Evolutionary conservation across 2,888 invertebrate species (phyloP), one percentile per base, ranked within the genome.

Genomic region (Lobophora halterata): DNA sequence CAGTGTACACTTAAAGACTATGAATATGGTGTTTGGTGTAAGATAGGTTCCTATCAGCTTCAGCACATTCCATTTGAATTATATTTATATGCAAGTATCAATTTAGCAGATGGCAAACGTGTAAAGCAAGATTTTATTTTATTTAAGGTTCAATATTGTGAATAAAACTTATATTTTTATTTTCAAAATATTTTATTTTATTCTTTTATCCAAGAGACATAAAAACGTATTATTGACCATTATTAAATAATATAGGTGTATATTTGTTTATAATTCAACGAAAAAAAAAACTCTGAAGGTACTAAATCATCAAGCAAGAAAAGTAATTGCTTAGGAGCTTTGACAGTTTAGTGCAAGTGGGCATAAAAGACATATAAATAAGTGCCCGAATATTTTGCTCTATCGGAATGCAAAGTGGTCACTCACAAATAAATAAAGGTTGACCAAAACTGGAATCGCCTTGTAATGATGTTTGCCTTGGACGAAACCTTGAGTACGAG

Each of bases 11-110:
- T 29, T 30, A 33, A 35, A 37, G 33, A 34, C 37, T 43, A 43
- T 43, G 29, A 33, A 21, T 43, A 37, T 33, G 86, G 86, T 86
- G 82, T 87, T 83, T 73, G 86, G 83, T 86, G 78, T 86, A 80
- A 78, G 66, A 77, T 80, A 79, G 79, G 79, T 79, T 73, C 86
- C 86, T 87, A 81, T 82, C 71, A 58, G 80, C 80, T 83, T 83
- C 71, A 69, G 72, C 76, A 85, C 82, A 71, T 79, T 79, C 74
- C 76, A 74, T 68, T 70, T 45, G 39, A 78, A 79, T 81, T 82
- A 72, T 83, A 85, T 86, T 86, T 86, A 83, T 85, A 71, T 71
- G 58, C 86, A 82, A 85, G 86, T 61, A 58, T 82, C 65, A 78
- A 83, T 86, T 86, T 86, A 81, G 85, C 82, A 79, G 69, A 56